Evolutionary conservation across 2,797 vertebrate species (phyloP), one percentile per base, ranked within the genome.

Genomic region (Gymnoscopelus microlampas): DNA sequence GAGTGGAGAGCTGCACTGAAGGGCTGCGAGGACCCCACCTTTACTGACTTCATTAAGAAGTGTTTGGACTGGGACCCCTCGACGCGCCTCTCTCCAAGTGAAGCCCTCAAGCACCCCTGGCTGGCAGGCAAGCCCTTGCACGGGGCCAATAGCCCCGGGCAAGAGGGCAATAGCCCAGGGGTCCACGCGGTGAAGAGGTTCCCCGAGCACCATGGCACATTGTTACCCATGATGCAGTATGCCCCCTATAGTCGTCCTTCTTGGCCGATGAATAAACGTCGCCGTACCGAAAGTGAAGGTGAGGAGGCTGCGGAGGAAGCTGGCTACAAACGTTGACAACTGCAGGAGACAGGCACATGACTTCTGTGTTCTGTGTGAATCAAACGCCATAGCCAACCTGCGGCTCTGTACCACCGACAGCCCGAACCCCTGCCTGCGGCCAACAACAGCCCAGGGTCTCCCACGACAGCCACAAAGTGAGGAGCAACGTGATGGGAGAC

Each of bases 41-140:
- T 96, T 49, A 93, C 94, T 55, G 95, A 95, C 63, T 96, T 96
- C 85, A 84, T 96, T 68, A 95, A 95, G 73, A 93, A 93, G 14
- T 96, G 95, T 88, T 92, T 96, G 84, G 95, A 95, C 67, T 96
- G 96, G 96, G 95, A 96, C 39, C 94, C 96, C 13, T 70, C 92
- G 0, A 75, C 87, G 0, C 94, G 96, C 65, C 88, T 96, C 88
- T 96, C 94, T 2, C 95, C 96, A 0, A 84, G 86, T 62, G 94
- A 96, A 80, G 96, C 96, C 0, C 84, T 96, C 53, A 87, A 93
- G 75, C 96, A 96, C 81, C 92, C 94, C 24, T 96, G 95, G 95
- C 94, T 96, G 73, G 93, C 59, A 91, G 94, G 66, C 39, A 95
- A 93, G 68, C 85, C 94, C 0, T 78, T 90, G 39, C 29, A 76